These are phyloP conservation scores for Tachysurus fulvidraco DNA, from an alignment of 2,113 vertebrate genomes.

Conservation along the genomic window DNA sequence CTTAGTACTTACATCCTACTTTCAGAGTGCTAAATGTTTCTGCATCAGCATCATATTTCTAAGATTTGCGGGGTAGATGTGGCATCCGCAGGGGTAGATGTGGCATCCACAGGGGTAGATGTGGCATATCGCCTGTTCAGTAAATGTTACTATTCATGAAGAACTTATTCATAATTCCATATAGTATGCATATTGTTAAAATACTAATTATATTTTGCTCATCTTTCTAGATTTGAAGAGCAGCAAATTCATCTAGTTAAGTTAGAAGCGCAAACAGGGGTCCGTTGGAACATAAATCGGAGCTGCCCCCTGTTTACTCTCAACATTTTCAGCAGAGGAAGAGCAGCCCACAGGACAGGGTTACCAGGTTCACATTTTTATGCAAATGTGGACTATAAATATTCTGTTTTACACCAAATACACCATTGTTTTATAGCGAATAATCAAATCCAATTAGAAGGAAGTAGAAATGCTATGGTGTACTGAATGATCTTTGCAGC, in stretches of 20 bases:
- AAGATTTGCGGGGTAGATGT: neutral
- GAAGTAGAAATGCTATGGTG: neutral
- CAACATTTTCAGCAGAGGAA: neutral
- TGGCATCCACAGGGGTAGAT: no score
- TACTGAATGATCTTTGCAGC: neutral
- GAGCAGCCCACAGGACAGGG: neutral
- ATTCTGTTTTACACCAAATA: neutral
- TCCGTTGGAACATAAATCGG: neutral
- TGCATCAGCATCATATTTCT: neutral
- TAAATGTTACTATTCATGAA: neutral
- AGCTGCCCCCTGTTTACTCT: neutral
- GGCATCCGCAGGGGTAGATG: no score
- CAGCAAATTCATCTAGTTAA: no score
- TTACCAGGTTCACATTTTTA: neutral
- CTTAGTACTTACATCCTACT: neutral
- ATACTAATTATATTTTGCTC: neutral
- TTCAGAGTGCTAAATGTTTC: neutral
- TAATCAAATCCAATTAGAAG: neutral
- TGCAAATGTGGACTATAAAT: neutral
- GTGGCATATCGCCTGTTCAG: neutral
- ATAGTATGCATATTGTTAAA: neutral
- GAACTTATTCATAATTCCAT: neutral
- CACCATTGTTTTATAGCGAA: neutral
- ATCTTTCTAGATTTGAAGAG: neutral
- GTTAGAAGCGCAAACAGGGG: neutral